A percentile compares a stretch with the other conserved stretches of the same genome.
Conservation (phyloP, 2,797 vertebrate genomes). For the Bucorvus abyssinicus region DNA sequence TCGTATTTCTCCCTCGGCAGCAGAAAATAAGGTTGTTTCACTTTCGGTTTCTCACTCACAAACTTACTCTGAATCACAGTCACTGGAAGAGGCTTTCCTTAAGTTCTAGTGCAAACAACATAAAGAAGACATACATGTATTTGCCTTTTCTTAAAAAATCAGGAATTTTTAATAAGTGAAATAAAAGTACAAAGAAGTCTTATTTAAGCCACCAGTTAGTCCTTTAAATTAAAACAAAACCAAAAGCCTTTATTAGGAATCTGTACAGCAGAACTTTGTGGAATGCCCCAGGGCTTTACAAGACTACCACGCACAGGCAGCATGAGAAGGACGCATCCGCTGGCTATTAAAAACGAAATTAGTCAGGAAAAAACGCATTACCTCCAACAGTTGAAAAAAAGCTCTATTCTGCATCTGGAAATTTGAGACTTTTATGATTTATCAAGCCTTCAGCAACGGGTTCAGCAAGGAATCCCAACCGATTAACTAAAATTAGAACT, state of each 20-base stretch:
- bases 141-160: not conserved
- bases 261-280: not conserved
- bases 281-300: not conserved
- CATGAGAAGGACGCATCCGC: slow-evolving; percentile 3
- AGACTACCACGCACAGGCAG: slow-evolving; percentile 57
- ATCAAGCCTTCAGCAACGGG: not conserved
- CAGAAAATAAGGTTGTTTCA: not conserved
- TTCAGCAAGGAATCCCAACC: not conserved
- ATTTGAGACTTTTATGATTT: not conserved
- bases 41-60: slow-evolving; percentile 48
- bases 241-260: not conserved
- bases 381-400: not conserved
- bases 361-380: not conserved
- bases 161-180: not conserved
- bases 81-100: not conserved
- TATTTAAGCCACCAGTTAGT: not conserved
- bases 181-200: not conserved
- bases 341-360: not conserved
- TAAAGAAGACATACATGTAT: not conserved
- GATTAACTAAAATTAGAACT: not conserved
- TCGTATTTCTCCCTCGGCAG: not conserved
- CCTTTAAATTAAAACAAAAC: not conserved
- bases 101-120: not conserved
- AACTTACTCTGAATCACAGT: not conserved
- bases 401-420: not conserved